Evolutionary conservation across 1,140 invertebrate genomes (phyloP).

Genomic region (Zaprionus capensis): DNA sequence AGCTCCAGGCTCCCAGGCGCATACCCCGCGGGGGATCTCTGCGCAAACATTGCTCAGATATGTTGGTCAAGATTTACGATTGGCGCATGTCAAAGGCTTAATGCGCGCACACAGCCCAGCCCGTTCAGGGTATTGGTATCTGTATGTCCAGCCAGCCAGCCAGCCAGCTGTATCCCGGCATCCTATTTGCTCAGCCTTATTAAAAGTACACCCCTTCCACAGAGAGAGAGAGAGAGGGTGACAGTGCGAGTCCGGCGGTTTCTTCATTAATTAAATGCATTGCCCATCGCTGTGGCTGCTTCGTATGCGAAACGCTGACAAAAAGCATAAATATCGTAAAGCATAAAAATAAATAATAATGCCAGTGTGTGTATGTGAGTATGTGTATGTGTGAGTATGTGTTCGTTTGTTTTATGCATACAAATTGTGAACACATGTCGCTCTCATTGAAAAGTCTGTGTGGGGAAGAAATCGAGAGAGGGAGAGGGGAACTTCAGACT

Average conservation of each 20-base stretch:
- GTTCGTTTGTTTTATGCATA: constrained; percentile 62
- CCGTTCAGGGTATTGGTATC: neutral
- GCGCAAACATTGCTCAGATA: constrained; percentile 79
- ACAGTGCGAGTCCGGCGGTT: constrained; percentile 50
- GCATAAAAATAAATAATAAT: constrained; percentile 80
- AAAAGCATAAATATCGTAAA: constrained; percentile 80
- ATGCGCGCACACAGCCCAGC: constrained; percentile 38
- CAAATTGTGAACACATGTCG: constrained; percentile 70
- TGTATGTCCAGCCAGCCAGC: constrained; percentile 9
- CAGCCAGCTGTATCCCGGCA: constrained; percentile 38
- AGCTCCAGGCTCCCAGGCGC: neutral
- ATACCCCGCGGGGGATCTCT: constrained; percentile 22
- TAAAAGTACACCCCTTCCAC: constrained; percentile 41
- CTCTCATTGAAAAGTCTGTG: constrained; percentile 40
- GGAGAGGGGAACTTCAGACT: neutral
- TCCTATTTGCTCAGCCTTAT: constrained; percentile 73
- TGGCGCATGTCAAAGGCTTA: constrained; percentile 84
- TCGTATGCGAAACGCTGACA: constrained; percentile 70
- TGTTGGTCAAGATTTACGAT: constrained; percentile 84
- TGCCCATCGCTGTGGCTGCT: constrained; percentile 53
- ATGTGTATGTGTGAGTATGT: constrained; percentile 22
- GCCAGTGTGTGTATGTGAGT: neutral
- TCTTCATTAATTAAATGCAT: constrained; percentile 80
- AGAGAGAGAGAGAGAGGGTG: neutral
- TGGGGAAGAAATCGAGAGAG: neutral